Evolutionary conservation across 2,888 invertebrate genomes (phyloP), one percentile per base, ranked within the genome.

Genomic region (Platerodrilus igneus): DNA sequence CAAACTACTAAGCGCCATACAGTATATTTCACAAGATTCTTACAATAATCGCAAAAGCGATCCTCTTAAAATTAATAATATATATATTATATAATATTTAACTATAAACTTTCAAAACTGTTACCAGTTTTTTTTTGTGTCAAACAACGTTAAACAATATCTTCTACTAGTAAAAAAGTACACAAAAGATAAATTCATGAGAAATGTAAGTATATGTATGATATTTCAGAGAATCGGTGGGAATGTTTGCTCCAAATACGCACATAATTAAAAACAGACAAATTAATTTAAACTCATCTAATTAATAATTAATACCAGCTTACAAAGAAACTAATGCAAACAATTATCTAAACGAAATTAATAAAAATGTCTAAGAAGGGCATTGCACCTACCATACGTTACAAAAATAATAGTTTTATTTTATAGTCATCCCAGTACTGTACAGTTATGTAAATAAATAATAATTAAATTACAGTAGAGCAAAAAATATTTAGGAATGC

Each of bases 1-100:
- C n/a, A n/a, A n/a, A n/a, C n/a, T n/a, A n/a, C n/a, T n/a, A 69
- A 70, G 69, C 70, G 69, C 69, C 69, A 67, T 69, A 70, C 68
- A 70, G 62, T 68, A 67, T 68, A 68, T 68, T 70, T 69, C 67
- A 68, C 68, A 67, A 58, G 60, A 64, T 67, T 67, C 68, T 69
- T 69, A 69, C 68, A 69, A n/a, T 66, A 55, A 57, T 58, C 53
- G 57, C 49, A 51, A 45, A 50, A 57, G 57, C 56, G 52, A 53
- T 46, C 48, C n/a, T n/a, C 48, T 51, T 52, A 53, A 53, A 47
- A 49, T 52, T 41, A 46, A 38, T 49, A 52, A 45, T 50, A 51
- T n/a, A n/a, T n/a, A n/a, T n/a, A 49, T 42, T 40, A 42, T 50
- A 46, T 48, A 48, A 45, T 39, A 45, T 42, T 39, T 52, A 51